Conservation (phyloP, 2,888 invertebrate genomes). For the Andrena praecox region DNA sequence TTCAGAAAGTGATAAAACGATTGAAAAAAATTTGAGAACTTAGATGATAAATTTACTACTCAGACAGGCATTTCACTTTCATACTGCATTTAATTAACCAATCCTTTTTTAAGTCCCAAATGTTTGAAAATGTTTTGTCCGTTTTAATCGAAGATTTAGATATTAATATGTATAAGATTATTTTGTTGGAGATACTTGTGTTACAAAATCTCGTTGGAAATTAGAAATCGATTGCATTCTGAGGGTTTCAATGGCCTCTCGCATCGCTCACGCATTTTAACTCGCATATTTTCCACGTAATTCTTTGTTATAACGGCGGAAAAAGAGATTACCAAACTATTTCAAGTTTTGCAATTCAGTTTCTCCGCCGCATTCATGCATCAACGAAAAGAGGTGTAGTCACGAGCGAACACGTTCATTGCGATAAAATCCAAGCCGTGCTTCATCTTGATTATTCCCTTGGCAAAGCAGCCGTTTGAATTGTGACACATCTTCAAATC, state of each 20-base stretch:
- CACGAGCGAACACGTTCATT: conserved; percentile 7
- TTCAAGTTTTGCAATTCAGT: conserved; percentile 27
- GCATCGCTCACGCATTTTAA: neutral
- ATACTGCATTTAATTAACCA: neutral
- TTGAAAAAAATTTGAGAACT: too few relatives aligned
- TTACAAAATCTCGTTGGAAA: neutral
- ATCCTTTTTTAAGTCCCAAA: too few relatives aligned
- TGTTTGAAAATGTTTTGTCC: neutral
- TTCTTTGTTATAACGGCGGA: conserved; percentile 5
- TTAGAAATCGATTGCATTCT: neutral
- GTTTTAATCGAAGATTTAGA: neutral
- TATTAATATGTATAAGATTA: too few relatives aligned
- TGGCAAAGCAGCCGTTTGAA: neutral
- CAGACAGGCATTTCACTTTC: neutral
- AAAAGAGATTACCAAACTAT: conserved; percentile 18
- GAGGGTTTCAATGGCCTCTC: neutral
- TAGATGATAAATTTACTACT: too few relatives aligned
- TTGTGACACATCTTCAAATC: neutral
- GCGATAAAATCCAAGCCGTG: conserved; percentile 15
- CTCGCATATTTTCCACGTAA: neutral
- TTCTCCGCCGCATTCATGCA: conserved; percentile 35
- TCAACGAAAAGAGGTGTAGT: conserved; percentile 7
- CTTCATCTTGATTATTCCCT: conserved; percentile 8
- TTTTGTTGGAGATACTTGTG: neutral
- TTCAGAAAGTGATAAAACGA: neutral